A percentile compares a stretch with the other conserved stretches of the same genome.
These are phyloP conservation scores for Sitobion miscanthi DNA, from an alignment of 1,140 invertebrate genomes.

Conservation along the genomic window DNA sequence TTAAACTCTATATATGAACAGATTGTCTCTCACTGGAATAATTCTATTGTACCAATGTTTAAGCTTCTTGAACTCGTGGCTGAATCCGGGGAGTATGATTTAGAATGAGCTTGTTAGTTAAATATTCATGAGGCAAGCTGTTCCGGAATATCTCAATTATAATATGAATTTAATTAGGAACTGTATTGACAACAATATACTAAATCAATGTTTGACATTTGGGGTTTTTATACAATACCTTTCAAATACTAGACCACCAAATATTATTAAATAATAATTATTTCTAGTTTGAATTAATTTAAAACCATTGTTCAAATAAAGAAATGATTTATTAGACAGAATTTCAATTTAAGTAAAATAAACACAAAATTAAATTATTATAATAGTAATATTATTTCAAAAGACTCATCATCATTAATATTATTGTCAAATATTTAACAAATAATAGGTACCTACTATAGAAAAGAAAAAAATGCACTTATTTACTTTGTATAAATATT, in stretches of 20 bases:
- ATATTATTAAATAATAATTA: not conserved
- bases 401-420: not conserved
- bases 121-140: constrained; percentile 17
- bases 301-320: constrained; percentile 15
- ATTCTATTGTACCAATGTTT: not conserved
- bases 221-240: not conserved
- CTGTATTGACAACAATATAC: constrained; percentile 16
- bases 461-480: not conserved
- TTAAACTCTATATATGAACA: not conserved
- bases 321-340: constrained; percentile 20
- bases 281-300: constrained; percentile 17
- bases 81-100: not conserved
- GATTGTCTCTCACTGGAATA: not conserved
- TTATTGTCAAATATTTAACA: not conserved
- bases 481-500: not conserved
- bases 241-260: not conserved
- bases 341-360: not conserved
- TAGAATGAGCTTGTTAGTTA: constrained; percentile 31
- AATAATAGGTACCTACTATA: not conserved
- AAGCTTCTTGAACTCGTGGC: not conserved
- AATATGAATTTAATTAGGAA: constrained; percentile 32
- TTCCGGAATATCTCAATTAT: constrained; percentile 15
- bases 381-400: not conserved
- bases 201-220: constrained; percentile 33
- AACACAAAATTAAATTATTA: not conserved